Base-by-base conservation (phyloP, 2,888 invertebrate species). In the Cyclophora albipunctata region DNA sequence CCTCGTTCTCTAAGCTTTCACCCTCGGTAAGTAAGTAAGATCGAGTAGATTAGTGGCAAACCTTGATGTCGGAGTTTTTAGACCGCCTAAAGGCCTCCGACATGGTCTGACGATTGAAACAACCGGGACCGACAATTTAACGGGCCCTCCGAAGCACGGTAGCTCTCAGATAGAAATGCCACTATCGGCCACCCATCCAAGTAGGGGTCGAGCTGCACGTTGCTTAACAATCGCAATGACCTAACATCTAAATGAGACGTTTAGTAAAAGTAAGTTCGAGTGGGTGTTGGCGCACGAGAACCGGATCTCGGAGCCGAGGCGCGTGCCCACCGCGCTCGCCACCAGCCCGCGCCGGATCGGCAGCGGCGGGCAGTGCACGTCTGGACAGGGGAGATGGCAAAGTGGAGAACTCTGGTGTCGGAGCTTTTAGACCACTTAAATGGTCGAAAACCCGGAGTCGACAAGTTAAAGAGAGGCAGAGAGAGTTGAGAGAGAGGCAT, bases 351-450 rank as follows among this genome's bases (percentile, higher is more conserved):
- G 90, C 2, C 94, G 90, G 61, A 92, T 90, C 0, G 94, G 93
- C 40, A 95, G 90, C 2, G 92, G 91, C 0, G 94, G 92, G 69
- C 96, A 96, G 75, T 95, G 94, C n/a, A 95, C 92, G 43, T 93
- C 93, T 89, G 69, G 1, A 40, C 33, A 45, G 40, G 35, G 4
- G 37, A 2, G 37, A 20, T n/a, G 20, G 20, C 20, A 20, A 20
- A 20, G 1, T 20, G 20, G 2, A 1, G 1, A 20, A 20, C 20
- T 20, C 20, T 2, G 2, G 1, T 40, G 7, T 40, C 3, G 7
- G 40, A 40, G 7, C 40, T 40, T 40, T 3, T 7, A 40, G 40
- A 7, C 40, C 3, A 40, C 40, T 2, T 7, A 40, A 3, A 7
- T 3, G 40, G 3, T 40, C 40, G 7, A 40, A 40, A 7, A 40